These are phyloP conservation scores for Mionectes macconnelli DNA, from an alignment of 2,113 vertebrate species.

Conservation along the genomic window DNA sequence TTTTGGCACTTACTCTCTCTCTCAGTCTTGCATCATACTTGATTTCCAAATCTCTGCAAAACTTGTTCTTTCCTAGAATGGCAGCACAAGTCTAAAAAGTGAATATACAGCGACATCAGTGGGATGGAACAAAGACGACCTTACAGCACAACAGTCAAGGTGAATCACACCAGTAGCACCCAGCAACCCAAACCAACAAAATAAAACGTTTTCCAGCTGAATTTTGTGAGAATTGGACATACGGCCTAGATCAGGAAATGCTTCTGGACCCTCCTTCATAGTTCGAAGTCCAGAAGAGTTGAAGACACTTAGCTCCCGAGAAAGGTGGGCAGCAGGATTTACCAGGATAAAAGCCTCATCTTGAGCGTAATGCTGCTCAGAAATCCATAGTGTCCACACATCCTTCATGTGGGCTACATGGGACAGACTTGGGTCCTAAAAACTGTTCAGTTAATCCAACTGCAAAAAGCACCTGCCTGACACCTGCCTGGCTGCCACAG, in stretches of 20 bases:
- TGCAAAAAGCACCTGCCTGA: background rate
- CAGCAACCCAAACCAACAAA: background rate
- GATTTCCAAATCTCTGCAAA: constrained; percentile 79
- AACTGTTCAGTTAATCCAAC: background rate
- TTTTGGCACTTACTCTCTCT: constrained; percentile 83
- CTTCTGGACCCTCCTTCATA: background rate
- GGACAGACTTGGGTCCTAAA: background rate
- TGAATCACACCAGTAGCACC: background rate
- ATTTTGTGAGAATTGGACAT: background rate
- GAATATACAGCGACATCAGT: background rate
- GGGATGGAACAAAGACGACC: background rate
- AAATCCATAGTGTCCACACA: background rate
- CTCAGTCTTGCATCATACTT: constrained; percentile 84
- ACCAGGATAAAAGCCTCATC: background rate
- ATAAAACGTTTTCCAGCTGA: background rate
- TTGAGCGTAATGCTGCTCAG: background rate
- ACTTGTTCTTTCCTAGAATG: constrained; percentile 82
- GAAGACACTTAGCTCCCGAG: background rate
- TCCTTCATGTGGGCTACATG: background rate
- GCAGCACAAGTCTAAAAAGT: constrained; percentile 83
- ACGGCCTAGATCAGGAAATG: background rate
- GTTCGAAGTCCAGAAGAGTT: background rate
- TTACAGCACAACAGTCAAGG: background rate
- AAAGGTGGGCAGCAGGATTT: background rate
- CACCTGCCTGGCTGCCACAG: background rate